Conservation (phyloP, 2,113 vertebrate species). For the Struthidea cinerea region DNA sequence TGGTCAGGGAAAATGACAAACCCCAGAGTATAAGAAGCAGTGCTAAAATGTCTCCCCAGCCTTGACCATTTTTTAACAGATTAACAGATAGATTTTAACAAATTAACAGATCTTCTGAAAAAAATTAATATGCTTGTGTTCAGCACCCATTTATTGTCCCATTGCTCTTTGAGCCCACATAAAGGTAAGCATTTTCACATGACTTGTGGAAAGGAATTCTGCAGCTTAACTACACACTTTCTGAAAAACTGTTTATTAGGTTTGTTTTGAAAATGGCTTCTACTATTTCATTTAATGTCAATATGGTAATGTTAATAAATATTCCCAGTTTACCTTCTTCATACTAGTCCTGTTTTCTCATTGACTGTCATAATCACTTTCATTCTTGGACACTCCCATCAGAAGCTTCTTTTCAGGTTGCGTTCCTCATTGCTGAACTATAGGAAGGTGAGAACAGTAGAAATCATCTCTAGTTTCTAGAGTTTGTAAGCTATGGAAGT, state of each 20-base stretch:
- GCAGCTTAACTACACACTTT: not conserved
- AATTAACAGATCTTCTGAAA: not conserved
- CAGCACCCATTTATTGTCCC: not conserved
- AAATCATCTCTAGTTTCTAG: not conserved
- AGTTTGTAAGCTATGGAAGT: not conserved
- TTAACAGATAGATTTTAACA: not conserved
- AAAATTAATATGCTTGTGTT: not conserved
- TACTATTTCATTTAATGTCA: not conserved
- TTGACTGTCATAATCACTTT: not conserved
- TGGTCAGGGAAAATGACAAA: not conserved
- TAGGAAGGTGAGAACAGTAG: not conserved
- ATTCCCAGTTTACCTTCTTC: not conserved
- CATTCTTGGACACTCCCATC: not conserved
- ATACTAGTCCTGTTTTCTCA: not conserved
- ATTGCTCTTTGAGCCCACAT: not conserved
- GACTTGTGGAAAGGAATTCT: not conserved
- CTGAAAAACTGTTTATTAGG: not conserved
- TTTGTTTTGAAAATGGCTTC: not conserved
- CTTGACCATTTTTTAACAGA: not conserved
- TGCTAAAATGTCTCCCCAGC: not conserved
- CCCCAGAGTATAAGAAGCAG: not conserved
- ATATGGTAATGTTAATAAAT: not conserved
- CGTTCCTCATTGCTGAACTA: not conserved
- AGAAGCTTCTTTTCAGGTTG: not conserved
- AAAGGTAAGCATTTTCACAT: not conserved